Base-by-base conservation (phyloP, 1,140 invertebrate genomes). In the Trichomalopsis sarcophagae region DNA sequence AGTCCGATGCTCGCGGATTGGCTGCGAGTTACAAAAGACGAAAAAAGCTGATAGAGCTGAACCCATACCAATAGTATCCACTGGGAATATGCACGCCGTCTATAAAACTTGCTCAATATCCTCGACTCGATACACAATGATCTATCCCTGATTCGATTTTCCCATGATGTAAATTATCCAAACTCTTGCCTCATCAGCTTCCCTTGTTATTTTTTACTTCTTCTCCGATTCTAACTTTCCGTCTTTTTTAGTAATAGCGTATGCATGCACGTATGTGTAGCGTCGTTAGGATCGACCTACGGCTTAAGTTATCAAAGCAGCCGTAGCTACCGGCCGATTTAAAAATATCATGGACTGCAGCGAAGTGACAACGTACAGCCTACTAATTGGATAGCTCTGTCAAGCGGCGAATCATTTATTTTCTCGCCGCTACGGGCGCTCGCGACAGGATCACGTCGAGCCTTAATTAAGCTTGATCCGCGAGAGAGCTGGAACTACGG, bases 371-470 rank as follows among this genome's bases (percentile, higher is more conserved):
- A 86, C 11, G 73, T 82, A 82, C 74, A 82, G 73, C 74, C 71
- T 71, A 44, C 84, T 86, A 86, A 82, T 86, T 86, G 74, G 84
- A 86, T 82, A 66, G 66, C 73, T 85, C 79, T 85, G 79, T 81
- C 84, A 81, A 74, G 30, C 73, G n/a, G 55, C 73, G 62, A 76
- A 81, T 85, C 73, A 85, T 85, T 85, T 82, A 82, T 82, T 86
- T 86, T 82, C 80, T 79, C 66, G 66, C 74, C 62, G 75, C 30
- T 78, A 78, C 68, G 4, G 13, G 36, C 50, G 2, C 4, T 9
- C 33, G 75, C 36, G 66, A 30, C 69, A 80, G 36, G 71, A 44
- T 80, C 55, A 30, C 33, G 14, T 74, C 33, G 79, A 23, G 47
- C 33, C 14, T 81, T 85, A 85, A 85, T 85, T 85, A 85, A 85